Conservation (phyloP, 2,113 vertebrate species). For the Pteruthius melanotis region DNA sequence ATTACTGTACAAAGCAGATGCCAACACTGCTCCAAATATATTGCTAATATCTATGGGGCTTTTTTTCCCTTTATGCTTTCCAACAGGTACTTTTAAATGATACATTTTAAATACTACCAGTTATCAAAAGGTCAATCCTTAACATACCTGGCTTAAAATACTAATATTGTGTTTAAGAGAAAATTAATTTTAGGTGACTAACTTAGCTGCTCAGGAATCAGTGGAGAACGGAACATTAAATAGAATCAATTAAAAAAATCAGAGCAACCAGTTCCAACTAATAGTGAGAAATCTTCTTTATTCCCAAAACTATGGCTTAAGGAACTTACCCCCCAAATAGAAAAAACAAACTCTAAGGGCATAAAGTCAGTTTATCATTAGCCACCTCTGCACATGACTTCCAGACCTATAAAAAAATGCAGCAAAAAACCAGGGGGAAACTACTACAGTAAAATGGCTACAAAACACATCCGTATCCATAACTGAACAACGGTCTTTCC, state of each 20-base stretch:
- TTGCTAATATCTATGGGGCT: background rate
- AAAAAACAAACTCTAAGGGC: background rate
- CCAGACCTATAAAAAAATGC: constrained; percentile 14
- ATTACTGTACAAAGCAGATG: constrained; percentile 17
- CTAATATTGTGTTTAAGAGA: background rate
- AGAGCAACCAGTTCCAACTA: constrained; percentile 34
- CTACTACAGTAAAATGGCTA: constrained; percentile 13
- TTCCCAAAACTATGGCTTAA: constrained; percentile 50
- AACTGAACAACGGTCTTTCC: background rate
- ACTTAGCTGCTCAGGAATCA: background rate
- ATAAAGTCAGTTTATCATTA: constrained; percentile 12
- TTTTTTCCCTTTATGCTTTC: constrained; percentile 11
- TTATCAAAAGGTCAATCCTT: constrained; percentile 35
- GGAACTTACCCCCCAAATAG: background rate
- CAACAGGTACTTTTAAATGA: constrained; percentile 30
- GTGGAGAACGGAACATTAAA: background rate
- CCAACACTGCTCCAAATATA: background rate
- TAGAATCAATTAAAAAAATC: background rate
- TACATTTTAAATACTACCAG: constrained; percentile 12
- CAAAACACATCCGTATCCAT: background rate
- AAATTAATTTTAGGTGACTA: constrained; percentile 11
- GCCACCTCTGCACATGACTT: constrained; percentile 4
- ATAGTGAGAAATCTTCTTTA: constrained; percentile 9
- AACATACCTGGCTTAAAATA: constrained; percentile 36
- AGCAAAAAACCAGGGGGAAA: constrained; percentile 38